These are phyloP conservation scores for Aegotheles bennettii DNA, from an alignment of 2,113 vertebrate species.

Conservation along the genomic window DNA sequence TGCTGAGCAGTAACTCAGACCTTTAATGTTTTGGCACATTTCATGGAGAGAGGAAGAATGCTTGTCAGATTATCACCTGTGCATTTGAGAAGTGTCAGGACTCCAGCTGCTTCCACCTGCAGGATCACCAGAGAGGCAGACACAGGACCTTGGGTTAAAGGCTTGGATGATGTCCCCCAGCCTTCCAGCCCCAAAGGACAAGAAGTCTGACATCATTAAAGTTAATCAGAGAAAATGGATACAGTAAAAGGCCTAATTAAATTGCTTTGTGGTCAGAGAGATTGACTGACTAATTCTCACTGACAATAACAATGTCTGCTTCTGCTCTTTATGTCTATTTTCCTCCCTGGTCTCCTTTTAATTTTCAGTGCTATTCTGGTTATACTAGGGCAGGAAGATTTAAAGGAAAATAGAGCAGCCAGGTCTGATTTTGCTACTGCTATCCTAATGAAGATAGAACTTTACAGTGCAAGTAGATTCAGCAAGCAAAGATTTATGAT, in stretches of 20 bases:
- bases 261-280: slow-evolving; percentile 35
- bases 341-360: slow-evolving; percentile 29
- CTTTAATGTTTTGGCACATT: not conserved
- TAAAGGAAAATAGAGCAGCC: not conserved
- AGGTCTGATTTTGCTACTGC: not conserved
- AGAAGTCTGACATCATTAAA: slow-evolving; percentile 16
- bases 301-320: slow-evolving; percentile 1
- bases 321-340: not conserved
- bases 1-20: not conserved
- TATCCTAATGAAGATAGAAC: not conserved
- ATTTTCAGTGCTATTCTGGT: not conserved
- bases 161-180: not conserved
- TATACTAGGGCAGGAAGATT: not conserved
- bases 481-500: not conserved
- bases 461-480: not conserved
- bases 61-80: not conserved
- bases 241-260: slow-evolving; percentile 27
- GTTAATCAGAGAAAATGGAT: slow-evolving; percentile 29
- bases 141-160: not conserved
- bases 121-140: not conserved
- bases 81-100: not conserved
- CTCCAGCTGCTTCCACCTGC: not conserved
- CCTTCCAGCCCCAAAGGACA: not conserved
- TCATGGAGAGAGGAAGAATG: not conserved
- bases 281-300: slow-evolving; percentile 4